Conservation (phyloP, 1,140 invertebrate genomes). For the Ridgeia piscesae region DNA sequence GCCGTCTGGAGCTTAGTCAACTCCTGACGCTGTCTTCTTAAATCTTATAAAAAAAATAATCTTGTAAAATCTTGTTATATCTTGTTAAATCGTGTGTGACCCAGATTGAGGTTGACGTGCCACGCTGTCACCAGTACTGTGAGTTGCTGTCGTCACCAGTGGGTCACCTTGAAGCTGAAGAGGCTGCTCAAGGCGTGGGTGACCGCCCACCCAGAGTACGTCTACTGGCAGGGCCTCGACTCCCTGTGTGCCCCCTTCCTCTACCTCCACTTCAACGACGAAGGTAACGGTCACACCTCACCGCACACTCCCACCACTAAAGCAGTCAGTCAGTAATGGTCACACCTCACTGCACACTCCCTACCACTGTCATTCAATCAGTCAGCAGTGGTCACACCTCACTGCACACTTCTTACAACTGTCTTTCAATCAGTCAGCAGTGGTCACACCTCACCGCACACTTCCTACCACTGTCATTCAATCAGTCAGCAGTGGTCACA, state of each 20-base stretch:
- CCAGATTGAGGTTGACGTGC: constrained; percentile 98
- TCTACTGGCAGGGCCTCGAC: constrained; percentile 99
- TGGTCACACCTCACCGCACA: too few relatives aligned
- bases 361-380: constrained; percentile 73
- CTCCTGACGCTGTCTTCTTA: too few relatives aligned
- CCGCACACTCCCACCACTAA: too few relatives aligned
- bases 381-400: not conserved
- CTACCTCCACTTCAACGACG: constrained; percentile 95
- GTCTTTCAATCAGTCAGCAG: too few relatives aligned
- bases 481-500: too few relatives aligned
- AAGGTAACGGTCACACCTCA: constrained; percentile 88
- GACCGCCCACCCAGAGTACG: constrained; percentile 88
- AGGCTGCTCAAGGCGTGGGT: constrained; percentile 97
- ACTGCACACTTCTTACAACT: too few relatives aligned
- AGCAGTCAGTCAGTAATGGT: too few relatives aligned
- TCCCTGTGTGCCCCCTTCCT: constrained; percentile 96
- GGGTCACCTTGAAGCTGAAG: constrained; percentile 86
- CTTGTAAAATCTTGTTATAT: too few relatives aligned
- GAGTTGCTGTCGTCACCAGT: constrained; percentile 90
- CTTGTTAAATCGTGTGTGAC: too few relatives aligned
- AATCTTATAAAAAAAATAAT: too few relatives aligned
- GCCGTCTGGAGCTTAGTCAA: too few relatives aligned
- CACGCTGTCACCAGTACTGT: constrained; percentile 97
- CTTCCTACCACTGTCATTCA: not conserved
- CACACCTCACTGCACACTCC: constrained; percentile 96